Conservation (phyloP, 2,797 vertebrate genomes). For the Rhynchotus rufescens region DNA sequence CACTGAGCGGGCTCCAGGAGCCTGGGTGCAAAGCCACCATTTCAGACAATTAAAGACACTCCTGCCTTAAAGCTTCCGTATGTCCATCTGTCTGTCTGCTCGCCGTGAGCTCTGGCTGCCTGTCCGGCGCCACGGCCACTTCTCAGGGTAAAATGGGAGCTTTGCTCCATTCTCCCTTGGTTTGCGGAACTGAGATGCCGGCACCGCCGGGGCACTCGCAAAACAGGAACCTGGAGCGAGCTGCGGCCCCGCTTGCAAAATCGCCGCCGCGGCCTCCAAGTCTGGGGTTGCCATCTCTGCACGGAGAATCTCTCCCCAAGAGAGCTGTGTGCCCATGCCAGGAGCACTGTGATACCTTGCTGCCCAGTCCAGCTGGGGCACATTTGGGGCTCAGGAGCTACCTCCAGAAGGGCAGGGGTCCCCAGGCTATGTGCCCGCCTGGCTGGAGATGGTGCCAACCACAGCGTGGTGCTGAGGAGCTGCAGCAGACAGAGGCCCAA, state of each 20-base stretch:
- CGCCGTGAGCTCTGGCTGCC: too few species aligned
- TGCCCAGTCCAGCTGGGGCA: too few species aligned
- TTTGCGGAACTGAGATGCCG: neutral
- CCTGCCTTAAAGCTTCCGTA: neutral
- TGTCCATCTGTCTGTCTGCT: neutral
- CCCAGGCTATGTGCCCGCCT: fast-evolving
- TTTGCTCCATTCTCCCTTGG: neutral
- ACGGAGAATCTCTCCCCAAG: fast-evolving
- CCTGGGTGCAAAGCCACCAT: too few species aligned
- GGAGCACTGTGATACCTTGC: too few species aligned
- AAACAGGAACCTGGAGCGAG: fast-evolving
- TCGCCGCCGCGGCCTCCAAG: fast-evolving
- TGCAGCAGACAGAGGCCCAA: neutral
- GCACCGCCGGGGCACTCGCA: neutral
- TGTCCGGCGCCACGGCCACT: too few species aligned
- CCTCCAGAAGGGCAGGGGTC: too few species aligned
- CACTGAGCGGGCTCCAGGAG: too few species aligned
- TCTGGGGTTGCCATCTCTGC: neutral
- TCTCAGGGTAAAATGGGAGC: neutral
- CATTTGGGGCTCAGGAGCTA: neutral
- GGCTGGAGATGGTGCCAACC: neutral
- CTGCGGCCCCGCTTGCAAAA: neutral
- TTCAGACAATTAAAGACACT: neutral
- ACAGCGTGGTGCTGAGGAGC: neutral
- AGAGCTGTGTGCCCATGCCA: neutral